Conservation (phyloP, 2,113 vertebrate genomes). For the Oreochromis niloticus region DNA sequence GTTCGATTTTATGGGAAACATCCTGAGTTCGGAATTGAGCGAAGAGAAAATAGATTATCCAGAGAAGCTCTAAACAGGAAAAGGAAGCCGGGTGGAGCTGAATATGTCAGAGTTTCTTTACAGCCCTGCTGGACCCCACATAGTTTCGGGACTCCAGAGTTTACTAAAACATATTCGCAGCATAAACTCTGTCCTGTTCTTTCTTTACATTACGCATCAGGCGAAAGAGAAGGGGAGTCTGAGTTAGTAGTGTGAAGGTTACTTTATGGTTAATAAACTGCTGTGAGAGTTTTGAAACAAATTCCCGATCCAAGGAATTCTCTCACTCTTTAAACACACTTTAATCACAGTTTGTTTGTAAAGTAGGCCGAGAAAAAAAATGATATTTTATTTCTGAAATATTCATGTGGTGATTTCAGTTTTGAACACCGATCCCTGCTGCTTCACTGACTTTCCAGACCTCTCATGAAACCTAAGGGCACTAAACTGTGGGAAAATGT, state of each 20-base stretch:
- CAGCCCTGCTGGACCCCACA: conserved; percentile 13
- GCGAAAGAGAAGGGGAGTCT: neutral
- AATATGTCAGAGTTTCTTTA: conserved; percentile 55
- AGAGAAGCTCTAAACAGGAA: conserved; percentile 63
- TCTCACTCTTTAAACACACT: neutral
- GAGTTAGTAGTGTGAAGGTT: neutral
- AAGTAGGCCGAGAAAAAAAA: neutral
- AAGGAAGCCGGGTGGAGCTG: conserved; percentile 51
- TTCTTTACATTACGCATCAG: neutral
- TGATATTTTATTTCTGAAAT: neutral
- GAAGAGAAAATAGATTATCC: conserved; percentile 54
- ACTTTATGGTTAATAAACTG: neutral
- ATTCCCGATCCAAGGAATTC: neutral
- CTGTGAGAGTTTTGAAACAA: neutral
- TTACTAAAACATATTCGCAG: neutral
- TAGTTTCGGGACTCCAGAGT: neutral
- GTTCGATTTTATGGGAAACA: conserved; percentile 42
- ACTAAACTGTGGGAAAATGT: neutral
- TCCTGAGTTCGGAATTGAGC: conserved; percentile 51
- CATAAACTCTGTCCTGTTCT: neutral
- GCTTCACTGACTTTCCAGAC: neutral
- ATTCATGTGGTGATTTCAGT: neutral
- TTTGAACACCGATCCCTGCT: neutral
- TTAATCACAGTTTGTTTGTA: neutral
- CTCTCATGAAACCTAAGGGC: neutral